These are phyloP conservation scores for Misgurnus mizolepis DNA, from an alignment of 2,113 vertebrate species.

Conservation along the genomic window DNA sequence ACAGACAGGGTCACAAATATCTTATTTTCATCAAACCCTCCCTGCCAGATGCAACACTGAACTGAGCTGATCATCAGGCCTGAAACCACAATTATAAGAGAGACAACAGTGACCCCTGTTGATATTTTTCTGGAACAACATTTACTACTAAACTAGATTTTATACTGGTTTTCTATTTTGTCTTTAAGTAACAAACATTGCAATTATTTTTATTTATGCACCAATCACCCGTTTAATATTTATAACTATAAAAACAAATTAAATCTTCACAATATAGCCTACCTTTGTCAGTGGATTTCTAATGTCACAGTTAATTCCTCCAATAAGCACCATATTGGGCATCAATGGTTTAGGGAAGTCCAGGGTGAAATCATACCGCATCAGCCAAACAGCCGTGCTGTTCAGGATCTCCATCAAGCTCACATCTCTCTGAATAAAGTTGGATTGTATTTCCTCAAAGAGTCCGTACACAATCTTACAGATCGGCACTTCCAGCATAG, in stretches of 20 bases:
- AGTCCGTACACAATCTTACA: conserved; percentile 62
- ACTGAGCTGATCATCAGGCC: background rate
- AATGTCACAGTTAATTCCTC: conserved; percentile 76
- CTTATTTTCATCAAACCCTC: background rate
- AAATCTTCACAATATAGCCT: conserved; percentile 22
- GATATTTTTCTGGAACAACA: too few species aligned
- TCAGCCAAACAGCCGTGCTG: conserved; percentile 74
- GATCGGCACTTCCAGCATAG: conserved; percentile 67
- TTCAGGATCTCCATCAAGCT: conserved; percentile 65
- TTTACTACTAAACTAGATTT: too few species aligned
- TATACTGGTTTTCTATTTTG: too few species aligned
- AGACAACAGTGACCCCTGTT: background rate
- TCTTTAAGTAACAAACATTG: too few species aligned
- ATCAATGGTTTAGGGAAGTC: conserved; percentile 82
- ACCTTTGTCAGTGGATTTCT: conserved; percentile 67
- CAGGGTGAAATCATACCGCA: conserved; percentile 81
- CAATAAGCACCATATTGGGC: conserved; percentile 83
- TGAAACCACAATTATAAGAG: background rate
- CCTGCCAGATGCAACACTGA: too few species aligned
- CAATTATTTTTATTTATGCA: too few species aligned
- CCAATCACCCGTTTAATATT: too few species aligned
- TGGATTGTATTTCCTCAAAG: conserved; percentile 65
- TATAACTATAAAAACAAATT: too few species aligned
- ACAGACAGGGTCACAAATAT: too few species aligned
- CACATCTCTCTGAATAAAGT: conserved; percentile 75